Percentiles rank a stretch among this genome's conserved stretches.
Evolutionary conservation across 92 coral and sea anemone species (phyloP).

Genomic region (Ricordea florida): DNA sequence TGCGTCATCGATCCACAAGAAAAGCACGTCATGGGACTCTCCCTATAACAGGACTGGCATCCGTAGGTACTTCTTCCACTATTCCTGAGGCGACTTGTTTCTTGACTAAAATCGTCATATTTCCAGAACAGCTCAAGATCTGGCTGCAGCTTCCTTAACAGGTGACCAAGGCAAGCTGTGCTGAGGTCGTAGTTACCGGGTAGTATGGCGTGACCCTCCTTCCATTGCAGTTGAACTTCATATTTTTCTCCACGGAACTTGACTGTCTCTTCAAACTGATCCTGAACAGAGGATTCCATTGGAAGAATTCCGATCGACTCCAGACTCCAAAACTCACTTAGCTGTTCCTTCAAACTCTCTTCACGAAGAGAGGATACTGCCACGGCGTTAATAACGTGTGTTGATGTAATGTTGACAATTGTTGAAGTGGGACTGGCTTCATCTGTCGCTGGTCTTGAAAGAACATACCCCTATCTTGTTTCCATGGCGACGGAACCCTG

Average conservation of each 20-base stretch:
- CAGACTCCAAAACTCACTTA: constrained; percentile 36
- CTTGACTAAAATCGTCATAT: constrained; percentile 19
- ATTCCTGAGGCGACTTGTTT: constrained; percentile 15
- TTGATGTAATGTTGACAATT: constrained; percentile 18
- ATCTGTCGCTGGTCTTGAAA: constrained; percentile 48
- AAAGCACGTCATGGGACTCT: constrained; percentile 1
- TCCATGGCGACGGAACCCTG: constrained; percentile 53
- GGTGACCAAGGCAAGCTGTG: constrained; percentile 9
- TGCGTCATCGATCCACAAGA: constrained; percentile 22
- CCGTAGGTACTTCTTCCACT: constrained; percentile 10
- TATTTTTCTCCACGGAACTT: constrained; percentile 42
- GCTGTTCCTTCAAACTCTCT: not conserved
- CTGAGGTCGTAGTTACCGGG: constrained; percentile 33
- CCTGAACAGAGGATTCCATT: not conserved
- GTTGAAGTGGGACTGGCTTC: not conserved
- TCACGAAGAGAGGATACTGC: not conserved
- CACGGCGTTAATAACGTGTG: constrained; percentile 15
- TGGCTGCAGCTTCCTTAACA: constrained; percentile 12
- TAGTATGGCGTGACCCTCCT: constrained; percentile 11
- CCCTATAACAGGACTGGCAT: too few relatives aligned
- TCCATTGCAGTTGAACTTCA: constrained; percentile 60
- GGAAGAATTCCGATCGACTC: constrained; percentile 49
- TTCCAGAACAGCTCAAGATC: constrained; percentile 37
- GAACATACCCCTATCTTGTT: constrained; percentile 28
- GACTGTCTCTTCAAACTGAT: constrained; percentile 26